These are phyloP conservation scores for Nasua narica DNA, from an alignment of 2,797 vertebrate genomes.

Conservation along the genomic window DNA sequence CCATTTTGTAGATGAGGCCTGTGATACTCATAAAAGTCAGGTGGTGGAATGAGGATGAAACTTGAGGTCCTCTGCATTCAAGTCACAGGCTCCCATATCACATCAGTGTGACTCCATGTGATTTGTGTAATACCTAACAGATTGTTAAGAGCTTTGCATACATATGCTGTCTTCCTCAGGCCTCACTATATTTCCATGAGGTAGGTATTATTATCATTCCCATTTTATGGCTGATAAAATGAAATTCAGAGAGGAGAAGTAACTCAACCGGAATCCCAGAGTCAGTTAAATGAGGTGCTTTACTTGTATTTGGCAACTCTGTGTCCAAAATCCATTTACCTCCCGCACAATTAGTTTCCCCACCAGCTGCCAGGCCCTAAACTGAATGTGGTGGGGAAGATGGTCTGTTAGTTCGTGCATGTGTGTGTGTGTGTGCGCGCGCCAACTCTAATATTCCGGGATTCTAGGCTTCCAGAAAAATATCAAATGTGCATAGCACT, in stretches of 20 bases:
- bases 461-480: not conserved
- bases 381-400: not conserved
- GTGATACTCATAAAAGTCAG: not conserved
- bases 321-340: not conserved
- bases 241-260: not conserved
- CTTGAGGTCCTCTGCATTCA: not conserved
- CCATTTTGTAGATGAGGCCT: not conserved
- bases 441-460: not conserved
- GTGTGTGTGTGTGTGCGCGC: fast-evolving
- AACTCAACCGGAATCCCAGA: not conserved
- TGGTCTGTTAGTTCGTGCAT: not conserved
- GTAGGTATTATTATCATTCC: not conserved
- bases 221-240: not conserved
- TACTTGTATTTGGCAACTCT: not conserved
- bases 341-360: not conserved
- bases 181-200: not conserved
- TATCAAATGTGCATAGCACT: not conserved
- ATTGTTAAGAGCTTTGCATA: not conserved
- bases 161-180: not conserved
- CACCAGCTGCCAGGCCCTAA: not conserved
- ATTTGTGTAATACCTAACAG: not conserved
- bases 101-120: not conserved
- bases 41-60: not conserved
- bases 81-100: not conserved
- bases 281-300: not conserved